Percentiles rank a stretch among this genome's conserved stretches.
phyloP scores from a whole-genome alignment of 2,113 vertebrate species.

The Aphelocoma coerulescens region DNA sequence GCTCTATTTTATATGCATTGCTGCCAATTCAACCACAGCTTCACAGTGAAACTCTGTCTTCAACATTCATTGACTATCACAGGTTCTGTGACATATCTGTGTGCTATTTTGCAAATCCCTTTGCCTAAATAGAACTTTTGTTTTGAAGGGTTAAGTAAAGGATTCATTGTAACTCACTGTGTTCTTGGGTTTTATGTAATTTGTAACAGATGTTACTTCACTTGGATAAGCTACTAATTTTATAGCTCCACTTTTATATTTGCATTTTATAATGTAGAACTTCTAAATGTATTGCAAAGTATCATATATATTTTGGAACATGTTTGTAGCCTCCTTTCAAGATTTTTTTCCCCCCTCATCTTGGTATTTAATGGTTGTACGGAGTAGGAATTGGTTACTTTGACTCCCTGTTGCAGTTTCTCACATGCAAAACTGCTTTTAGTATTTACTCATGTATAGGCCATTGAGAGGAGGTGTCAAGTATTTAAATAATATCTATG shows the following conservation, averaged over 20 bases:
- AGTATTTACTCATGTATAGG: neutral
- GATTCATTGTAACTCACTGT: slow-evolving; percentile 29
- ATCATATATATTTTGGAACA: neutral
- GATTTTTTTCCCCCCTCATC: neutral
- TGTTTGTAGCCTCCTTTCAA: neutral
- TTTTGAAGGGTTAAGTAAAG: slow-evolving; percentile 5
- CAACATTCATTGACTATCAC: neutral
- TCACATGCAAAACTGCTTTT: neutral
- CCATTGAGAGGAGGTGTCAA: neutral
- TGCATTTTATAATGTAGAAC: neutral
- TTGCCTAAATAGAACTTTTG: slow-evolving; percentile 17
- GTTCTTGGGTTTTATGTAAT: slow-evolving; percentile 41
- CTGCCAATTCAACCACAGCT: neutral
- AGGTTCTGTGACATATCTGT: neutral
- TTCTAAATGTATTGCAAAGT: neutral
- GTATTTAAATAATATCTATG: neutral
- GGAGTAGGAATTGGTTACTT: neutral
- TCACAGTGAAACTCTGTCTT: slow-evolving; percentile 34
- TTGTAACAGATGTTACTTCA: slow-evolving; percentile 49
- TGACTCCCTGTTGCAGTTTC: neutral
- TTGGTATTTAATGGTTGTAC: neutral
- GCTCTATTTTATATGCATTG: neutral
- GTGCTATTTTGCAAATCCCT: slow-evolving; percentile 9
- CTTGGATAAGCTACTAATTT: slow-evolving; percentile 40
- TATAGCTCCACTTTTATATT: slow-evolving; percentile 17